Base-by-base conservation (phyloP, 1,140 invertebrate species). In the Euglossa dilemma region DNA sequence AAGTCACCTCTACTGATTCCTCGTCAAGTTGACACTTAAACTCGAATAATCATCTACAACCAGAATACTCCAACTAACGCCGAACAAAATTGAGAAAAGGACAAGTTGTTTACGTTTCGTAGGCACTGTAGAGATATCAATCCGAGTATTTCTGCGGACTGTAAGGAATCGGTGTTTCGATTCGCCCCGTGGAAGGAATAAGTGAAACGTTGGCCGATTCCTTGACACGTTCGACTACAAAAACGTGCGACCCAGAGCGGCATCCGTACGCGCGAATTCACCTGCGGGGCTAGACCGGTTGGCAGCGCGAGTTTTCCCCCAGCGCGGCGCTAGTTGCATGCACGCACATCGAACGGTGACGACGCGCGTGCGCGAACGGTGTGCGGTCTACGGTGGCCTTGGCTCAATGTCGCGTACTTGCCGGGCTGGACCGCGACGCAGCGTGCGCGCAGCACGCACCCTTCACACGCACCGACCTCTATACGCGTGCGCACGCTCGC, bases 341-440 rank as follows among this genome's bases (percentile, higher is more conserved):
- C 54, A 73, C 54, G 71, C 36, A 59, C 14, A 25, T 5, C 36
- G 25, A 14, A 20, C 59, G 61, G 2, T 12, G 28, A 50, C 23
- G 61, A 36, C 8, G 25, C 47, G 75, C 43, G 61, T 61, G 52
- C 52, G 25, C 28, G 12, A 36, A n/a, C 57, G 47, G 80, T 64
- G 84, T 69, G 85, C 73, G 54, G 84, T 86, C 86, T 71, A 71
- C 76, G 28, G 72, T 86, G 87, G 77, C 87, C 86, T 89, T 89
- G 87, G 80, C 76, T 89, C 87, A 88, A 89, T 89, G 84, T 89
- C 87, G 80, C 87, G 67, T 85, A 85, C 64, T 82, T 64, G 71
- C 43, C 78, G 74, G 52, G 57, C 79, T 71, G 83, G 63, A 72
- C 45, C 47, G 16, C 36, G 70, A 85, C 11, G 45, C 25, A 57